Base-by-base conservation (phyloP, 2,888 invertebrate species). In the Caenorhabditis angaria region DNA sequence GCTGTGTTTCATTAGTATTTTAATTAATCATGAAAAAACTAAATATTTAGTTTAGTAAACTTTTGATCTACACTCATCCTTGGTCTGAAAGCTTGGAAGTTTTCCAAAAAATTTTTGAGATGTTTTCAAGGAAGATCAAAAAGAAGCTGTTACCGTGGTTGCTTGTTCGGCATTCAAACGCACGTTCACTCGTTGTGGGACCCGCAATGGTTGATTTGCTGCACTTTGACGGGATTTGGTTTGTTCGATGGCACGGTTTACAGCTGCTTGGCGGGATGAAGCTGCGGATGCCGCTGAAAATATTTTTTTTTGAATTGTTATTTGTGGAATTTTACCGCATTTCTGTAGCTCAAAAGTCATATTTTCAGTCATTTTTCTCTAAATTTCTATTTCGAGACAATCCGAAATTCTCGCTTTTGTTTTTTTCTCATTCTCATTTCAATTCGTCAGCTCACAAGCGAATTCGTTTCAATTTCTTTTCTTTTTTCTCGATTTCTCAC, bases 161-260 rank as follows among this genome's bases (percentile, higher is more conserved):
- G 66, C 66, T 65, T 73, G 68, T 22, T 69, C 74, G 59, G 61
- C 74, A 65, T 68, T 74, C 74, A 74, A 74, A 74, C 74, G 74
- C 69, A 74, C 74, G 69, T 74, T 74, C 57, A 63, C 59, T 69
- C 74, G 67, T 61, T 65, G 70, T 32, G 77, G 73, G 18, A 73
- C 74, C 47, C 79, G 48, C 3, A 65, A 53, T 27, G 77, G 75
- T 14, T 70, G 28, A 22, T 70, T 63, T 10, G 77, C 70, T n/a
- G 71, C 57, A 3, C 67, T 72, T 24, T 73, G 66, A 25, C 80
- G 56, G 3, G 78, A 76, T 50, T 80, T 80, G 28, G 80, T 80
- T 66, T 80, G 80, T 60, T 80, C 80, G 59, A 80, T 80, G 47
- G 80, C 80, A 48, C 56, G 56, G 57, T 77, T 80, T 25, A 80